Evolutionary conservation across 2,113 vertebrate genomes (phyloP), one percentile per base, ranked within the genome.

Genomic region (Chlorodrepanis virens): DNA sequence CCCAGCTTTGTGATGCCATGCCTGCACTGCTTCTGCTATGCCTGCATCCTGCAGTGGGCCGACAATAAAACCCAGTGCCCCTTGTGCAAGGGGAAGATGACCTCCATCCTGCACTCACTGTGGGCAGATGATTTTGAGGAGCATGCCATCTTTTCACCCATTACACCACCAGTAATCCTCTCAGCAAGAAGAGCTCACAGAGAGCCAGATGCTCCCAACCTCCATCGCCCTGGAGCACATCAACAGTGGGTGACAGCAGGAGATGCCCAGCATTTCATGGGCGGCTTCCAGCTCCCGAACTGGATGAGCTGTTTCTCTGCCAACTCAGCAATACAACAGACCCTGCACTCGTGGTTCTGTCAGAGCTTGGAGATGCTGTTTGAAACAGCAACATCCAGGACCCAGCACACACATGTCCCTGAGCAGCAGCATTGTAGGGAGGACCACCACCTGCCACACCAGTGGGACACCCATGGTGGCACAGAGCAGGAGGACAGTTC

Each of bases 221-320:
- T 25, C 40, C 35, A 22, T 14, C 3, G 0, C 21, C 49, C 20
- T 40, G 42, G 3, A 63, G 12, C 20, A 22, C 42, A 9, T 12
- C 49, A 29, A 4, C 1, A 0, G 40, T 3, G n/a, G 65, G 49
- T 3, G 24, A 40, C 42, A 71, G 5, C 1, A 0, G 2, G 40
- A 54, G 6, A 27, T 14, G 13, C 17, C 29, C 57, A 8, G 24
- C 9, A 31, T 27, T 29, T 64, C 1, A 3, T 27, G 9, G 57
- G 57, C 0, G 2, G 57, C 21, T 71, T 80, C 14, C 6, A 49
- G 31, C 25, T 88, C 35, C 85, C 67, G 0, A 80, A 71, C 42
- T 88, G 85, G 67, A 56, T 80, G 67, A 64, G 21, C 35, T 64
- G 35, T 22, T 57, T 88, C 31, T 72, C 67, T 5, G 10, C 6